phyloP scores from a whole-genome alignment of 2,797 vertebrate species.

The Epinephelus malabaricus region DNA sequence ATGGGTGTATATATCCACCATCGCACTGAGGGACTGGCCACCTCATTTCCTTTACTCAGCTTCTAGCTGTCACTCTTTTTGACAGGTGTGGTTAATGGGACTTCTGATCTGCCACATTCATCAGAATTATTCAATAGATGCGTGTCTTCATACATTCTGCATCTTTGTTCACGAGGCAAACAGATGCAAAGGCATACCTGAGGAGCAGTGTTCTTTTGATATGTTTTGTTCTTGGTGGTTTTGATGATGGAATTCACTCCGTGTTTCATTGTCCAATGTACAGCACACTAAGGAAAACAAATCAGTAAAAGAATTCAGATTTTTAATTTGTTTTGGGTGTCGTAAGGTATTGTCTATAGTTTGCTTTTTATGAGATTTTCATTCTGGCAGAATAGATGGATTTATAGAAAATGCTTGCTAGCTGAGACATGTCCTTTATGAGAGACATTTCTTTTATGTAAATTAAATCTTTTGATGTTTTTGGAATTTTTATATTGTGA shows the following conservation, averaged over 20 bases:
- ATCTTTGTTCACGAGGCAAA: not conserved
- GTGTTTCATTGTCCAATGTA: not conserved
- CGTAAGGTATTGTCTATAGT: not conserved
- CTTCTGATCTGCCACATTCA: not conserved
- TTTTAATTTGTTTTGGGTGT: not conserved
- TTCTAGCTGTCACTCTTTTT: conserved; percentile 2
- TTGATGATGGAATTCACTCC: not conserved
- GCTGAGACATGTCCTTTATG: not conserved
- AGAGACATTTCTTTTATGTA: conserved; percentile 10
- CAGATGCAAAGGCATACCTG: not conserved
- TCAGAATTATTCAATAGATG: not conserved
- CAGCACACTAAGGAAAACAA: not conserved
- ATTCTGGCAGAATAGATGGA: too few species aligned
- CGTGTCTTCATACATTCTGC: not conserved
- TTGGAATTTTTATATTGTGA: not conserved
- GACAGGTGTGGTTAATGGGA: conserved; percentile 1
- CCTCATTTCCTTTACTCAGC: conserved; percentile 10
- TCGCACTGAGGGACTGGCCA: not conserved
- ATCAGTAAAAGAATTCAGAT: too few species aligned
- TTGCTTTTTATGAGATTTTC: not conserved
- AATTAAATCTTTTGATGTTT: conserved; percentile 3
- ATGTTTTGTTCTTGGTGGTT: not conserved
- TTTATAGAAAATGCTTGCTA: not conserved
- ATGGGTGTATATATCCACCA: not conserved
- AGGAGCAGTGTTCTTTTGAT: not conserved